Evolutionary conservation across 92 coral and sea anemone genomes (phyloP).

Genomic region (Parazoanthus darwini): DNA sequence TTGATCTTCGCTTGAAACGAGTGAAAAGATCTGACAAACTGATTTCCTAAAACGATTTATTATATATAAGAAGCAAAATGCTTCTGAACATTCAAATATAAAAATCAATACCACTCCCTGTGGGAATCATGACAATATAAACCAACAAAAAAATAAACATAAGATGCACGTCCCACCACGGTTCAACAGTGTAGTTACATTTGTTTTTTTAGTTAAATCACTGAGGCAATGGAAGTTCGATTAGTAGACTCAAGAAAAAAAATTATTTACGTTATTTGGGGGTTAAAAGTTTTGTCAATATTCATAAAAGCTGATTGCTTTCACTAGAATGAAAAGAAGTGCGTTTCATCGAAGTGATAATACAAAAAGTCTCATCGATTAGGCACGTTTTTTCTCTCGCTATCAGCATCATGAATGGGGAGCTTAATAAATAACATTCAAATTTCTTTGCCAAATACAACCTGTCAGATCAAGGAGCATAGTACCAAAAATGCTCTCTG

Average conservation of each 20-base stretch:
- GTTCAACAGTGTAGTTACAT: background rate
- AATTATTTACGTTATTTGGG: background rate
- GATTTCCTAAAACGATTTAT: too few species aligned
- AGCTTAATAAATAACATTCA: background rate
- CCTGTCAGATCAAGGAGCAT: background rate
- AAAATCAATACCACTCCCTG: background rate
- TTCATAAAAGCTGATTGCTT: background rate
- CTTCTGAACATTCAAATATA: background rate
- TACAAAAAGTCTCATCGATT: background rate
- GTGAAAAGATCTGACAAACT: background rate
- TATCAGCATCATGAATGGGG: background rate
- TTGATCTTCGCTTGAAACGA: background rate
- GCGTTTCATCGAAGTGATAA: background rate
- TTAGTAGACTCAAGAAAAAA: background rate
- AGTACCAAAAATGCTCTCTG: background rate
- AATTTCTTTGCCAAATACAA: background rate
- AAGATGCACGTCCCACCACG: background rate
- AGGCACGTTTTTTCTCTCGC: background rate
- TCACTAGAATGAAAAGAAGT: constrained; percentile 5
- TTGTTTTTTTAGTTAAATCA: background rate
- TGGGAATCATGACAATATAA: background rate
- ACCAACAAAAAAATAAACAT: background rate
- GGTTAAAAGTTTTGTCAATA: background rate
- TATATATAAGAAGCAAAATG: background rate
- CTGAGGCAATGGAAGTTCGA: background rate